Conservation (phyloP, 2,113 vertebrate genomes). For the Labeo catla region DNA sequence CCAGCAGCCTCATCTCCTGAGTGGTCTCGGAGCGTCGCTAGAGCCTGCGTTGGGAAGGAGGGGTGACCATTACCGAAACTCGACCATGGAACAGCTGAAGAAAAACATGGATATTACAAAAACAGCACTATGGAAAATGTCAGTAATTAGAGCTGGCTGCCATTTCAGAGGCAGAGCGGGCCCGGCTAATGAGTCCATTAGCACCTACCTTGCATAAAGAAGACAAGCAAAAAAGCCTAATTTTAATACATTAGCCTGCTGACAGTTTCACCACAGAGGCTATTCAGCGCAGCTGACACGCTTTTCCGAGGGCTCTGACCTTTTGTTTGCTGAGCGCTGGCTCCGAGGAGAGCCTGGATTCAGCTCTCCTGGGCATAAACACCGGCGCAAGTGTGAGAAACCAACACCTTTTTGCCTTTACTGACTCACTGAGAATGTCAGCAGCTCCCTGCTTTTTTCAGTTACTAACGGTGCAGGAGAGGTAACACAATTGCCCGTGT, state of each 20-base stretch:
- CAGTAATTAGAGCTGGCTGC: conserved; percentile 54
- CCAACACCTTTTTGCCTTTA: conserved; percentile 1
- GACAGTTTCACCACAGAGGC: conserved; percentile 6
- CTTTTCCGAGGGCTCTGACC: conserved; percentile 30
- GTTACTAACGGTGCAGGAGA: neutral
- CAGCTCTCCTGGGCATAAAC: conserved; percentile 38
- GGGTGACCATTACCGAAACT: conserved; percentile 46
- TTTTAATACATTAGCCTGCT: conserved; percentile 72
- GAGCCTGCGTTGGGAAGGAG: conserved; percentile 2
- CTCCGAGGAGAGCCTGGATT: neutral
- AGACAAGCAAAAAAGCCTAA: conserved; percentile 32
- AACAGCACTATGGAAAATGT: conserved; percentile 53
- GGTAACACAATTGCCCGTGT: conserved; percentile 2
- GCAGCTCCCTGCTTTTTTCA: neutral
- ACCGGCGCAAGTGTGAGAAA: conserved; percentile 19
- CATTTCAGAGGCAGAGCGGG: conserved; percentile 46
- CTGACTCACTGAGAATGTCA: neutral
- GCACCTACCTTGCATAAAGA: conserved; percentile 51
- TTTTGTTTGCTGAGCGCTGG: conserved; percentile 53
- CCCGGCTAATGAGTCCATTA: conserved; percentile 62
- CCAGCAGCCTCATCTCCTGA: conserved; percentile 42
- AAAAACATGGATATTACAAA: conserved; percentile 40
- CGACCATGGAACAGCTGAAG: neutral
- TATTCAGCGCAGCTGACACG: neutral
- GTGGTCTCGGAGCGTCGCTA: conserved; percentile 39